Evolutionary conservation across 2,113 vertebrate species (phyloP).

Genomic region (Cavia aperea): DNA sequence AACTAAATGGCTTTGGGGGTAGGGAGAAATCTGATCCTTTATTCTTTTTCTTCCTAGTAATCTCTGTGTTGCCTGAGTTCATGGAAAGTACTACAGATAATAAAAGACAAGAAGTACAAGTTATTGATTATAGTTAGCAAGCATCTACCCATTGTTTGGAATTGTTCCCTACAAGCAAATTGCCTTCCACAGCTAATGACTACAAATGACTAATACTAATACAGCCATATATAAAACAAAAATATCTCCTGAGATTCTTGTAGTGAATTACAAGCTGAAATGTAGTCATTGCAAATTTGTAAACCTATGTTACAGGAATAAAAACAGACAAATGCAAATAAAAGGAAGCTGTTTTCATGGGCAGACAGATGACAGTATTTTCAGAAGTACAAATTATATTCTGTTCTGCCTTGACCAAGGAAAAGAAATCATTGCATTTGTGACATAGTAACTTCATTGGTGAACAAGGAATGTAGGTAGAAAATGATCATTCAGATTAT

Average conservation of each 20-base stretch:
- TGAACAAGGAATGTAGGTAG: not conserved
- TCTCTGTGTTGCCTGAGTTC: not conserved
- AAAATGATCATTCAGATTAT: not conserved
- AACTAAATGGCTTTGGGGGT: not conserved
- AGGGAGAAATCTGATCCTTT: not conserved
- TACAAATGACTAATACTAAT: conserved; percentile 7
- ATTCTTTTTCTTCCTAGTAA: not conserved
- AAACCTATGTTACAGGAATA: not conserved
- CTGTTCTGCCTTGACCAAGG: not conserved
- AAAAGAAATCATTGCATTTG: not conserved
- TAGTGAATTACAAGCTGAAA: not conserved
- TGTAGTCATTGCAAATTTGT: conserved; percentile 1
- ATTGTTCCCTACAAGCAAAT: not conserved
- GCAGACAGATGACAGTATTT: not conserved
- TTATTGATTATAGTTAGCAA: not conserved
- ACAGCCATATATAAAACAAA: conserved; percentile 16
- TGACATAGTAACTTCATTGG: not conserved
- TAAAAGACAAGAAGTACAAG: not conserved
- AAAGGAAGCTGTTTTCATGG: not conserved
- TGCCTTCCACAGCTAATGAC: not conserved
- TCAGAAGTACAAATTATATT: not conserved
- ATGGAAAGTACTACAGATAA: not conserved
- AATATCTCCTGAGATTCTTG: not conserved
- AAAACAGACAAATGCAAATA: not conserved
- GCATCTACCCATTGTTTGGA: not conserved